Evolutionary conservation across 2,888 invertebrate genomes (phyloP).

Genomic region (Scaptomyza flava): DNA sequence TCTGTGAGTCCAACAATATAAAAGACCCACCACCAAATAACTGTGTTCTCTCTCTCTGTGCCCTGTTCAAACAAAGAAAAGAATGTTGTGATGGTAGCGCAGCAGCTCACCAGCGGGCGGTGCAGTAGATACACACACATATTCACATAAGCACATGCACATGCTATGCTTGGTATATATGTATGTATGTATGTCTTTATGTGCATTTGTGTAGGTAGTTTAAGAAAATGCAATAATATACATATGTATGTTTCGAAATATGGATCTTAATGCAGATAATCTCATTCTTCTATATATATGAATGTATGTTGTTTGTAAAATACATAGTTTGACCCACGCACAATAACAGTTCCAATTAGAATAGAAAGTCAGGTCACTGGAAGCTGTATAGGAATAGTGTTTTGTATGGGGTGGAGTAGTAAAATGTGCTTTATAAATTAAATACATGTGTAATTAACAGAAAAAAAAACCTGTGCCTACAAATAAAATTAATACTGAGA

Average conservation of each 20-base stretch:
- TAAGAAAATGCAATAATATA: not conserved
- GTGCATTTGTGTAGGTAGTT: too few species aligned
- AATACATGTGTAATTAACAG: slow-evolving; percentile 1
- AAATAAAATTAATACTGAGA: slow-evolving; percentile 4
- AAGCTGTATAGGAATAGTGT: slow-evolving; percentile 38
- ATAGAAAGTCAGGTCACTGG: slow-evolving; percentile 54
- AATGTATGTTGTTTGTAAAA: slow-evolving; percentile 2
- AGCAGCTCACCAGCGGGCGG: slow-evolving; percentile 25
- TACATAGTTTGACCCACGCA: slow-evolving; percentile 47
- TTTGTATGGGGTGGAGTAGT: not conserved
- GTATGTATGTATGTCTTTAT: not conserved
- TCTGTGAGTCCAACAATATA: not conserved
- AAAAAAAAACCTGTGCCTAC: not conserved
- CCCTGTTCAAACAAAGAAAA: slow-evolving; percentile 48
- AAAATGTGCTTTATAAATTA: slow-evolving; percentile 1
- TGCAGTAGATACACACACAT: slow-evolving; percentile 52
- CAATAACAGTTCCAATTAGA: slow-evolving; percentile 43
- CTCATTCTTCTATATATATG: not conserved
- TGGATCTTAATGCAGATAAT: slow-evolving; percentile 22
- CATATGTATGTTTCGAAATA: slow-evolving; percentile 4
- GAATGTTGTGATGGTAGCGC: slow-evolving; percentile 48
- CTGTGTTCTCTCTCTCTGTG: slow-evolving; percentile 7
- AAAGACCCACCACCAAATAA: slow-evolving; percentile 41
- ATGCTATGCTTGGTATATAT: slow-evolving; percentile 13
- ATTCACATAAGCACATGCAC: slow-evolving; percentile 24